phyloP scores from a whole-genome alignment of 1,140 invertebrate genomes.

The Aphidius gifuensis region DNA sequence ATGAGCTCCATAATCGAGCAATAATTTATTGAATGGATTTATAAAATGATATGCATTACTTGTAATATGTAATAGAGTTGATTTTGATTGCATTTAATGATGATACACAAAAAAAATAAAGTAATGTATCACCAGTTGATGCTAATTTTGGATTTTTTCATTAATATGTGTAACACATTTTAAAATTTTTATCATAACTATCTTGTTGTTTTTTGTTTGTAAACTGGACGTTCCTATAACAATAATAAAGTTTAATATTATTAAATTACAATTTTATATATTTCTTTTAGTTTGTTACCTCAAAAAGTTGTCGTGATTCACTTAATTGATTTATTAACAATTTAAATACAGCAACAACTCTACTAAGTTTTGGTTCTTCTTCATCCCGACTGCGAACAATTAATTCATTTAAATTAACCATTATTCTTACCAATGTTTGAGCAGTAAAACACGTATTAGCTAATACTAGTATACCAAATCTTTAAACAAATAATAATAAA shows the following conservation, averaged over 20 bases:
- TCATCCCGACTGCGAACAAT: slow-evolving; percentile 54
- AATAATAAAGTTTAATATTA: slow-evolving; percentile 18
- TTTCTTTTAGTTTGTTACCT: slow-evolving; percentile 33
- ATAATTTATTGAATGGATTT: slow-evolving; percentile 65
- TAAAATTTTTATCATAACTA: slow-evolving; percentile 74
- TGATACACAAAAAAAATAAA: slow-evolving; percentile 80
- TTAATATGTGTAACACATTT: slow-evolving; percentile 74
- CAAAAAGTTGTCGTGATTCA: slow-evolving; percentile 63
- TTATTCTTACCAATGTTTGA: slow-evolving; percentile 73
- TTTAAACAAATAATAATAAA: slow-evolving; percentile 20
- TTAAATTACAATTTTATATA: slow-evolving; percentile 12
- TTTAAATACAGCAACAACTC: slow-evolving; percentile 71
- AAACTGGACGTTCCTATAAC: slow-evolving; percentile 64
- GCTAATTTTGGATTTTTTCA: slow-evolving; percentile 67
- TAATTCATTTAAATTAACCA: slow-evolving; percentile 74
- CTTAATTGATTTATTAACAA: slow-evolving; percentile 62
- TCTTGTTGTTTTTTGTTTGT: slow-evolving; percentile 75
- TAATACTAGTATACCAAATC: slow-evolving; percentile 60
- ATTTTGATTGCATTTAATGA: too few species aligned
- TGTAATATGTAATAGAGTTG: slow-evolving; percentile 75
- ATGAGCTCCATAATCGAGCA: slow-evolving; percentile 76
- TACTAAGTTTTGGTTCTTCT: slow-evolving; percentile 64
- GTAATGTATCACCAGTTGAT: slow-evolving; percentile 71
- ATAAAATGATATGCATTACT: slow-evolving; percentile 71
- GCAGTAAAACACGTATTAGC: slow-evolving; percentile 82